phyloP scores from a whole-genome alignment of 1,140 invertebrate genomes.

The Gyrodactylus bullatarudis region DNA sequence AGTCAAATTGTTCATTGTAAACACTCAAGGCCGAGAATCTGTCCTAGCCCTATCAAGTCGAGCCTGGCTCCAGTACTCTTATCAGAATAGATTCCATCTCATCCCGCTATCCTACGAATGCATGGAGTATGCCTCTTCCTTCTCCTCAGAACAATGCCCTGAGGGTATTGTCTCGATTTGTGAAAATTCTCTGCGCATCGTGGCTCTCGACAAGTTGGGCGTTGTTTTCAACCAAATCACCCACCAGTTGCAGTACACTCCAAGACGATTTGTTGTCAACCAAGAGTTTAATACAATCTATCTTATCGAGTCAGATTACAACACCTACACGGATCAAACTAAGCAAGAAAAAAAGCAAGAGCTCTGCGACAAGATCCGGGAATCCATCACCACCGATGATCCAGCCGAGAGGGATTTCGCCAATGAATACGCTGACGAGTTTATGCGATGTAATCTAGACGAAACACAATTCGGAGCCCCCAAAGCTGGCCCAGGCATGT shows the following conservation, averaged over 20 bases:
- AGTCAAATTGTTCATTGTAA: constrained; percentile 72
- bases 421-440: constrained; percentile 74
- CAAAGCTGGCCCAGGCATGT: constrained; percentile 70
- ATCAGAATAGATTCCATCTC: constrained; percentile 59
- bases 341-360: constrained; percentile 52
- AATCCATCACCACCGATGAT: constrained; percentile 56
- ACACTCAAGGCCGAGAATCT: constrained; percentile 72
- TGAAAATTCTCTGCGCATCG: constrained; percentile 64
- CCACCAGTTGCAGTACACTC: constrained; percentile 61
- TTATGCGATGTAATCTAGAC: constrained; percentile 65
- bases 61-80: constrained; percentile 89
- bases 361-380: constrained; percentile 56
- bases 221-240: constrained; percentile 67
- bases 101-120: constrained; percentile 80
- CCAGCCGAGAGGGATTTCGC: constrained; percentile 47
- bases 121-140: constrained; percentile 81
- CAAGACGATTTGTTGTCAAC: constrained; percentile 69
- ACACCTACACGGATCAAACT: constrained; percentile 80
- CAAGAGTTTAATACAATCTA: constrained; percentile 59
- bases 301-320: constrained; percentile 74
- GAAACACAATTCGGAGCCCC: constrained; percentile 76
- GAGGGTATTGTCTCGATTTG: constrained; percentile 97
- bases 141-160: constrained; percentile 88
- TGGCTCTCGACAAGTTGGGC: constrained; percentile 83
- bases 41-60: constrained; percentile 80